Conservation (phyloP, 2,888 invertebrate genomes). For the Rhogogaster chlorosoma region DNA sequence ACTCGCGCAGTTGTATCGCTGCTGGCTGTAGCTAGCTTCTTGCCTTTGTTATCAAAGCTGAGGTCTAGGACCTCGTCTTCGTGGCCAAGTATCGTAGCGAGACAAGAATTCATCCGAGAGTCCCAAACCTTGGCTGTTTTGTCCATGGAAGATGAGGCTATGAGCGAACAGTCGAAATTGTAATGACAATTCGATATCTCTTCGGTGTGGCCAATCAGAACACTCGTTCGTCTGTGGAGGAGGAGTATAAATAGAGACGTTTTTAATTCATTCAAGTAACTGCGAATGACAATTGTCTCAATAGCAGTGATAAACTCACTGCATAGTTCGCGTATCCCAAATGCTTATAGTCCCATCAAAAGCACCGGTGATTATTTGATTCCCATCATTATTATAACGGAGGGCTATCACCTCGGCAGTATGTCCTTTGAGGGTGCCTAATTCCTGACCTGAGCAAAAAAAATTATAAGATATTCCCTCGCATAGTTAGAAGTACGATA, state of each 20-base stretch:
- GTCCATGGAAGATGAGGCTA: constrained; percentile 87
- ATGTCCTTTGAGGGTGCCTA: constrained; percentile 84
- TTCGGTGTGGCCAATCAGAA: constrained; percentile 82
- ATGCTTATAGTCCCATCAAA: constrained; percentile 88
- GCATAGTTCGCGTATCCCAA: constrained; percentile 86
- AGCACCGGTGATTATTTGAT: constrained; percentile 87
- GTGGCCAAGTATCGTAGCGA: constrained; percentile 82
- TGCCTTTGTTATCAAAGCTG: constrained; percentile 87
- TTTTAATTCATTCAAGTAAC: not conserved
- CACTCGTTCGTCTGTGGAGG: constrained; percentile 80
- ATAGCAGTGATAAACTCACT: constrained; percentile 76
- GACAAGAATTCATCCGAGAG: constrained; percentile 80
- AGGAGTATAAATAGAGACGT: not conserved
- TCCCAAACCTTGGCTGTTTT: constrained; percentile 87
- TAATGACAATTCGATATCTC: constrained; percentile 86
- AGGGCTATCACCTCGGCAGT: constrained; percentile 88
- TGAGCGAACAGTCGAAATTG: constrained; percentile 84
- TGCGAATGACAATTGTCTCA: not conserved
- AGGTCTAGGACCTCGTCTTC: constrained; percentile 88
- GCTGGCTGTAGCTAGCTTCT: constrained; percentile 86
- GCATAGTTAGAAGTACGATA: not conserved
- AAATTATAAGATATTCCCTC: not conserved
- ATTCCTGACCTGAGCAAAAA: constrained; percentile 79
- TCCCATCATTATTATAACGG: constrained; percentile 85
- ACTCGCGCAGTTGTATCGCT: constrained; percentile 88